Conservation (phyloP, 2,797 vertebrate species). For the Ceryle rudis region DNA sequence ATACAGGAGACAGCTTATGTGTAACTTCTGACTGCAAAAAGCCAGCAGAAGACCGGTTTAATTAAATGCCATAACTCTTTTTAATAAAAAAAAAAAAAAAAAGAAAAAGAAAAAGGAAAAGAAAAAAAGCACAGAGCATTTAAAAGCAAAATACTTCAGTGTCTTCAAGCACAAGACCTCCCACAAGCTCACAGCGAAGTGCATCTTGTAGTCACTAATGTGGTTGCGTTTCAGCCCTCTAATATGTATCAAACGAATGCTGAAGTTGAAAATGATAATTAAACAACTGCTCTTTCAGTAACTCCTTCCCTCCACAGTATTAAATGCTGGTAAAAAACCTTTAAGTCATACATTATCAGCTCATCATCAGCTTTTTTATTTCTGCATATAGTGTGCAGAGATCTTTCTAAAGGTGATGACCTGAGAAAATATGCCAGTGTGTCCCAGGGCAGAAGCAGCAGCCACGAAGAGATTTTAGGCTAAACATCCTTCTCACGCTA, state of each 20-base stretch:
- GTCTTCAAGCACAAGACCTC: slow-evolving; percentile 41
- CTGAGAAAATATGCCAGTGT: not conserved
- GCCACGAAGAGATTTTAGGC: not conserved
- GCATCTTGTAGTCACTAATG: not conserved
- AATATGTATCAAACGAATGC: not conserved
- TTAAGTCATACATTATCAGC: not conserved
- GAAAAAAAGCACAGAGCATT: not conserved
- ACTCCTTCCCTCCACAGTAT: slow-evolving; percentile 22
- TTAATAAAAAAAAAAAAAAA: not conserved
- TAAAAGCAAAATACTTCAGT: slow-evolving; percentile 55
- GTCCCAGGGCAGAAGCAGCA: not conserved
- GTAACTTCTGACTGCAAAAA: slow-evolving; percentile 40
- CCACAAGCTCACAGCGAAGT: not conserved
- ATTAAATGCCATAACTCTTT: slow-evolving; percentile 11
- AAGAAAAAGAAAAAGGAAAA: not conserved
- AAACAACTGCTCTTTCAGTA: not conserved
- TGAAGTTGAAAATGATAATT: slow-evolving; percentile 19
- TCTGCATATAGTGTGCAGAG: not conserved
- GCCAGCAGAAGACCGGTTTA: slow-evolving; percentile 1
- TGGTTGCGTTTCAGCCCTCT: not conserved
- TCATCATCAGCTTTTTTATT: slow-evolving; percentile 42
- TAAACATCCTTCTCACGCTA: not conserved
- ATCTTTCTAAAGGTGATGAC: not conserved
- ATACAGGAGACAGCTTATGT: not conserved
- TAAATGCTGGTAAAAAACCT: slow-evolving; percentile 35